phyloP scores from a whole-genome alignment of 2,797 vertebrate genomes.

The Anguilla marmorata region DNA sequence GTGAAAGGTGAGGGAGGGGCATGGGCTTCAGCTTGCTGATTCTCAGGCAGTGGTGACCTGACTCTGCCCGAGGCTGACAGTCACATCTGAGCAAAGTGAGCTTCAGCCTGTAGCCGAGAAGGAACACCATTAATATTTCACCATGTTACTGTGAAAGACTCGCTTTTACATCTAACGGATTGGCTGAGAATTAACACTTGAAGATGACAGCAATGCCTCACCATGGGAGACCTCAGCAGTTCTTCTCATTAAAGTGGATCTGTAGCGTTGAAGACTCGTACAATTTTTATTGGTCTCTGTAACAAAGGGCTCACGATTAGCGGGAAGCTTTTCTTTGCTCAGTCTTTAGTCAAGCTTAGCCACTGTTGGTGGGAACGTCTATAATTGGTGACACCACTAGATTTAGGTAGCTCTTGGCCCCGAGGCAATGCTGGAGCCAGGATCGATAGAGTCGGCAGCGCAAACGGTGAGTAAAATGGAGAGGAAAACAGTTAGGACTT shows the following conservation, averaged over 20 bases:
- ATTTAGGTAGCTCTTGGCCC: neutral
- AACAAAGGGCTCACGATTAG: neutral
- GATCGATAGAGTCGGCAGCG: conserved; percentile 30
- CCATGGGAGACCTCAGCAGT: neutral
- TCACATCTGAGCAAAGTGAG: neutral
- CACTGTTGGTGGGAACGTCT: neutral
- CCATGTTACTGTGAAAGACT: neutral
- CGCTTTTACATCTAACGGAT: neutral
- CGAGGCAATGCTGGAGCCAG: neutral
- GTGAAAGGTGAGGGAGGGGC: neutral
- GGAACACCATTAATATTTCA: neutral
- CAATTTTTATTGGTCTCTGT: neutral
- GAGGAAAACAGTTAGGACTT: conserved; percentile 32
- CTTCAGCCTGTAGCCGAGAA: neutral
- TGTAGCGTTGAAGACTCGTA: neutral
- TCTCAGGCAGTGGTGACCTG: neutral
- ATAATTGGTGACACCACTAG: neutral
- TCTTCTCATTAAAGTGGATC: neutral
- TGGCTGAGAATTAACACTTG: neutral
- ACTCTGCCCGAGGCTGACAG: neutral
- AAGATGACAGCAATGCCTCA: neutral
- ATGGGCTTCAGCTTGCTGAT: neutral
- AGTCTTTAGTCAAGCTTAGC: neutral
- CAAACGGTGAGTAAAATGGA: conserved; percentile 16
- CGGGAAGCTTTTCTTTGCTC: neutral